Conservation (phyloP, 2,888 invertebrate species). For the Drosophila formosana region DNA sequence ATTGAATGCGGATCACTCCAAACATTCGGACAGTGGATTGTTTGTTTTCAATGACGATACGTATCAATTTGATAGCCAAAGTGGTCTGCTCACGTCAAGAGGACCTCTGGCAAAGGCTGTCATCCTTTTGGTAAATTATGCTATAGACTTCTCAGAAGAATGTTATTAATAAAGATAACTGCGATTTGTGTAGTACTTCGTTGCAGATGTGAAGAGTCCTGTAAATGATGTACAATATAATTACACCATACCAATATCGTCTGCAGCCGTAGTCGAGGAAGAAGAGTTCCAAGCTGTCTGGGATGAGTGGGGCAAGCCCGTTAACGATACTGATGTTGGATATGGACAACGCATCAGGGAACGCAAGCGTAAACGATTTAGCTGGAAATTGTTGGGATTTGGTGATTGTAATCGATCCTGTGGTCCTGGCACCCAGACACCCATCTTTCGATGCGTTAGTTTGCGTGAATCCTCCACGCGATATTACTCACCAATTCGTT, state of each 20-base stretch:
- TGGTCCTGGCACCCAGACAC: conserved; percentile 87
- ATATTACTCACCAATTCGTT: conserved; percentile 89
- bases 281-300: conserved; percentile 82
- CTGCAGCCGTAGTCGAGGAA: conserved; percentile 82
- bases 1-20: conserved; percentile 91
- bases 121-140: conserved; percentile 71
- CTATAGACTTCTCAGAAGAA: background rate
- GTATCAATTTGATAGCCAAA: conserved; percentile 90
- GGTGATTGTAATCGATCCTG: conserved; percentile 92
- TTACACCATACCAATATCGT: conserved; percentile 90
- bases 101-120: conserved; percentile 77
- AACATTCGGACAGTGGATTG: conserved; percentile 88
- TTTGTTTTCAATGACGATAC: conserved; percentile 92
- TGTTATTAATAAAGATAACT: background rate
- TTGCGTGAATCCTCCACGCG: conserved; percentile 87
- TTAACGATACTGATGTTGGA: conserved; percentile 73
- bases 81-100: conserved; percentile 65
- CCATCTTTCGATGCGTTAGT: conserved; percentile 86
- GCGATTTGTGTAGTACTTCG: conserved; percentile 27
- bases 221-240: conserved; percentile 87
- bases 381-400: conserved; percentile 92
- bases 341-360: conserved; percentile 74
- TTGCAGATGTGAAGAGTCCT: background rate
- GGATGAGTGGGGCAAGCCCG: conserved; percentile 78
- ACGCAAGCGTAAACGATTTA: conserved; percentile 86